Base-by-base conservation (phyloP, 2,888 invertebrate genomes). In the Melanchra persicariae region DNA sequence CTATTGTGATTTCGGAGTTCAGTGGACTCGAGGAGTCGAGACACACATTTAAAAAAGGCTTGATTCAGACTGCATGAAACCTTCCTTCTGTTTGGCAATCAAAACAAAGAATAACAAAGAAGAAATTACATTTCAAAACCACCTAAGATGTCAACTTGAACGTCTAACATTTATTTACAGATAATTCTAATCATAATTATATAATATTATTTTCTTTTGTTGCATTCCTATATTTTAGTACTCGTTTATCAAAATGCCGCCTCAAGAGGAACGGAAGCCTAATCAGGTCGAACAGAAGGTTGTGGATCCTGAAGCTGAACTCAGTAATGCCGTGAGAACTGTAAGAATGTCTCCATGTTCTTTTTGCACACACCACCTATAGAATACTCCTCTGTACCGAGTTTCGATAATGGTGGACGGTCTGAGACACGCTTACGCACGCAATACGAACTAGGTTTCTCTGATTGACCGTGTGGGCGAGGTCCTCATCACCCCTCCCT, bases 321-420 rank as follows among this genome's bases (percentile, higher is more conserved):
- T 95, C 22, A 95, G 94, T 90, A 95, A 94, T 93, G 95, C 91
- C 2, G 93, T 94, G 72, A 84, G 94, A 78, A 93, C 86, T 85
- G 95, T 95, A 89, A 90, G 86, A 5, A 30, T 15, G 24, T 40
- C 15, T 5, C 17, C 12, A 34, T 26, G 2, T n/a, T n/a, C n/a
- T 54, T 5, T 0, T 51, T 17, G 1, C 17, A 49, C 15, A 12
- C 2, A 63, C 19, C 19, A 19, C 47, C n/a, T n/a, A n/a, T n/a
- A n/a, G n/a, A n/a, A n/a, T n/a, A n/a, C n/a, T n/a, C n/a, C n/a
- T n/a, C n/a, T n/a, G n/a, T n/a, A n/a, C n/a, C n/a, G n/a, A n/a
- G n/a, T n/a, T n/a, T n/a, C n/a, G n/a, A n/a, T n/a, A n/a, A n/a
- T n/a, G n/a, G n/a, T n/a, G n/a, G n/a, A n/a, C n/a, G n/a, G n/a